Conservation (phyloP, 2,113 vertebrate genomes). For the Apeltes quadracus region DNA sequence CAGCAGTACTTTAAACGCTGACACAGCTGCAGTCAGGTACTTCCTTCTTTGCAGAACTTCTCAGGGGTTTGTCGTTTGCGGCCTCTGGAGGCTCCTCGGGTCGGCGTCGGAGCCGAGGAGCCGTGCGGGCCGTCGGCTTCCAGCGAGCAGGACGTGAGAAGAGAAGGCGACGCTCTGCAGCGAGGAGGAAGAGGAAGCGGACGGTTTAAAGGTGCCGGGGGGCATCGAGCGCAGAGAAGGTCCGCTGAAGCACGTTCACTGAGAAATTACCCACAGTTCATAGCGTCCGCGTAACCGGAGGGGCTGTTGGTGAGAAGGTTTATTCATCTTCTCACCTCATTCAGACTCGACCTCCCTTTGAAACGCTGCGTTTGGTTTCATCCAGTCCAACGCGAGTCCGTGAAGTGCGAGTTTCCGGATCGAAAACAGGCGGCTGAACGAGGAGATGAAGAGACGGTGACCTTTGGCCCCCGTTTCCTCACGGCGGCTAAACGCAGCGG, state of each 20-base stretch:
- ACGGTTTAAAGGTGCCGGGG: constrained; percentile 64
- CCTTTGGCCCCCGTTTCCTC: constrained; percentile 46
- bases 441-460: constrained; percentile 58
- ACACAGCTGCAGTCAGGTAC: too few relatives aligned
- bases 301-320: neutral
- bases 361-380: too few relatives aligned
- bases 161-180: constrained; percentile 9
- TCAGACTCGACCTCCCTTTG: too few relatives aligned
- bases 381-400: too few relatives aligned
- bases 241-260: constrained; percentile 49
- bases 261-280: constrained; percentile 34
- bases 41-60: too few relatives aligned
- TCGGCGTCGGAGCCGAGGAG: neutral
- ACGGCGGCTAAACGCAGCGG: constrained; percentile 54
- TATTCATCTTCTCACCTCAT: too few relatives aligned
- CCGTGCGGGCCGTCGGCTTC: neutral
- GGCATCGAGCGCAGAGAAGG: constrained; percentile 54
- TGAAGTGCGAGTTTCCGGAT: neutral
- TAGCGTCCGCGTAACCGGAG: constrained; percentile 9
- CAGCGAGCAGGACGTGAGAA: neutral
- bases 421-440: neutral
- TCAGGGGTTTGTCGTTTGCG: too few relatives aligned
- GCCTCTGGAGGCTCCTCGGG: too few relatives aligned
- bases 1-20: neutral
- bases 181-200: constrained; percentile 49